Percentiles rank a stretch among this genome's conserved stretches.
These are phyloP conservation scores for Tinea pellionella DNA, from an alignment of 2,888 invertebrate genomes.

Conservation along the genomic window DNA sequence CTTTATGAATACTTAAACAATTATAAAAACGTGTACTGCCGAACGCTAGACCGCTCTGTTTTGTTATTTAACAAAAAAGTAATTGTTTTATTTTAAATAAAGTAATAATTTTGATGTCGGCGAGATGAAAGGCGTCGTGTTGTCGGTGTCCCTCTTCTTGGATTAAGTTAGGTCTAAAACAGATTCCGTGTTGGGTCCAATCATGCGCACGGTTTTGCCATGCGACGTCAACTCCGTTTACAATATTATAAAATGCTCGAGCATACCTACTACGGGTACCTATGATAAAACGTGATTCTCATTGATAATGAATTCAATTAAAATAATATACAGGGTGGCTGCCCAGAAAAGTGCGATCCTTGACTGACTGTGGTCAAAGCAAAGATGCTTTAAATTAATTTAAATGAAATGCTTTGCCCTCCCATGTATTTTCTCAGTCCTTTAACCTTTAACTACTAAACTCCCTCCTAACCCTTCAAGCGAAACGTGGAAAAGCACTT, in stretches of 20 bases:
- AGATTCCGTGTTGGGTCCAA: constrained; percentile 34
- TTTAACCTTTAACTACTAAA: too few species aligned
- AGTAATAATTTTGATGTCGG: neutral
- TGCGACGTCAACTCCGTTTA: neutral
- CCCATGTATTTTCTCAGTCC: too few species aligned
- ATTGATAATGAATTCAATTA: too few species aligned
- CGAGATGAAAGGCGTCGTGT: neutral
- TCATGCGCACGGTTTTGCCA: constrained; percentile 5
- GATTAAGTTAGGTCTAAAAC: constrained; percentile 26
- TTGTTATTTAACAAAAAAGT: too few species aligned
- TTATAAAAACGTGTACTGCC: too few species aligned
- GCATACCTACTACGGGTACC: neutral
- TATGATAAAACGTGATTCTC: neutral
- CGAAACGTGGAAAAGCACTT: too few species aligned
- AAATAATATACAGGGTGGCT: neutral
- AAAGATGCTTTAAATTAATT: too few species aligned
- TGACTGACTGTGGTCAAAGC: too few species aligned
- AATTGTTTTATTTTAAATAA: neutral
- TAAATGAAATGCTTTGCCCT: too few species aligned
- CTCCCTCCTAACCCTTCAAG: too few species aligned
- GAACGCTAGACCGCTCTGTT: too few species aligned
- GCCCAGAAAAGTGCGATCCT: neutral
- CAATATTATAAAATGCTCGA: neutral
- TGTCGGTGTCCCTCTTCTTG: constrained; percentile 12
- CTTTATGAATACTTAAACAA: too few species aligned